Percentiles rank a stretch among this genome's conserved stretches.
Evolutionary conservation across 2,797 vertebrate species (phyloP).

Genomic region (Momotus momota): DNA sequence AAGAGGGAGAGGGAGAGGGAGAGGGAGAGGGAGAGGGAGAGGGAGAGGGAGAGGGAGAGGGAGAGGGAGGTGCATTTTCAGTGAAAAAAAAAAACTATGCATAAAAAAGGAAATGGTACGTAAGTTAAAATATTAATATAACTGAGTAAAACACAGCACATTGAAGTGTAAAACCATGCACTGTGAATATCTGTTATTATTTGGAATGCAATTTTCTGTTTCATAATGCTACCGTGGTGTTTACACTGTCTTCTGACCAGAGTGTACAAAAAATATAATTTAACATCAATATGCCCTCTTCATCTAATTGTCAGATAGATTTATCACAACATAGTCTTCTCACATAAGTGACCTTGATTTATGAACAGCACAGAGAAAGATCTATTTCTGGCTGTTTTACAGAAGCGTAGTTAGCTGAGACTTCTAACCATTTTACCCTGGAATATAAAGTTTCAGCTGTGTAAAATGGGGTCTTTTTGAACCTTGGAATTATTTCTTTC

Average conservation of each 20-base stretch:
- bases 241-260: constrained; percentile 56
- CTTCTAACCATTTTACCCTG: background rate
- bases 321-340: constrained; percentile 36
- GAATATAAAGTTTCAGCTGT: constrained; percentile 4
- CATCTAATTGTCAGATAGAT: constrained; percentile 49
- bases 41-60: background rate
- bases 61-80: background rate
- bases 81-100: background rate
- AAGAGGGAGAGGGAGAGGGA: background rate
- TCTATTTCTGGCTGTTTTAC: background rate
- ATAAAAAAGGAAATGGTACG: constrained; percentile 34
- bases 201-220: constrained; percentile 47
- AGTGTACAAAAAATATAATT: constrained; percentile 21
- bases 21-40: background rate
- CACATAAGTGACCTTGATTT: constrained; percentile 64
- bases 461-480: background rate
- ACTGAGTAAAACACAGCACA: constrained; percentile 8
- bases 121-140: constrained; percentile 66
- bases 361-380: background rate
- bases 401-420: background rate
- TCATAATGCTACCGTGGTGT: constrained; percentile 8
- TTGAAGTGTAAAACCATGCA: constrained; percentile 29
- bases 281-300: constrained; percentile 29
- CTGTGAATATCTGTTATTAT: constrained; percentile 27
- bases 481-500: constrained; percentile 17